Base-by-base conservation (phyloP, 30 jellyfish, hydroid and myxozoan genomes). In the Chrysaora quinquecirrha region DNA sequence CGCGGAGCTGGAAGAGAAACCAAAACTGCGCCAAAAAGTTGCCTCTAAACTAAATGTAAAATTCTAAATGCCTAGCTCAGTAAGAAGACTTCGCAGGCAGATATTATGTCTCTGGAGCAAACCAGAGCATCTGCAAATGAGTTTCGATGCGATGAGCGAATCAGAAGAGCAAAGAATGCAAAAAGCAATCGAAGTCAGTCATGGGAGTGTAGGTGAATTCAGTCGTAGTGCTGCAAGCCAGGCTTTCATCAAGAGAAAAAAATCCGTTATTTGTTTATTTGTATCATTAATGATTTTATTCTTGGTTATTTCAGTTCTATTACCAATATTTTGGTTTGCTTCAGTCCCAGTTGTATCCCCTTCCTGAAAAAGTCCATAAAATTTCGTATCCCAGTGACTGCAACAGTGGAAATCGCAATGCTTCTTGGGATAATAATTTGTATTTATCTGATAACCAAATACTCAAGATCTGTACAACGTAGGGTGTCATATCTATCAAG, bases 171-270 rank as follows among this genome's bases (percentile, higher is more conserved):
- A 82, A 48, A 52, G 84, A 1, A 82, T 67, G 29, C 78, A 70
- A 64, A 73, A 64, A 25, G 87, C 87, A 21, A 74, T 84, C 30
- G 95, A 84, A 46, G 87, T 84, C 11, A 84, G 95, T 62, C 95
- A 84, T 52, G 95, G 95, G 7, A 84, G 95, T 48, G 95, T 47
- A 4, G 87, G 93, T 22, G 87, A 74, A 23, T 73, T 84, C 76
- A 84, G 95, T 83, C 60, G 71, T 20, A 73, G 95, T 64, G 34
- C 95, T 1, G 83, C 87, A 14, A 84, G 78, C 65, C 95, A 64
- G 31, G 19, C 23, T 29, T 61, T 29, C 61, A 27, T 74, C 87
- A 84, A 48, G 46, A 24, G 75, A n/a, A 84, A 73, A 61, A 9
- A 33, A 33, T 6, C 66, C 6, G 3, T 43, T 9, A 66, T 58